Conservation (phyloP, 2,888 invertebrate genomes). For the Chymomyza fuscimana region DNA sequence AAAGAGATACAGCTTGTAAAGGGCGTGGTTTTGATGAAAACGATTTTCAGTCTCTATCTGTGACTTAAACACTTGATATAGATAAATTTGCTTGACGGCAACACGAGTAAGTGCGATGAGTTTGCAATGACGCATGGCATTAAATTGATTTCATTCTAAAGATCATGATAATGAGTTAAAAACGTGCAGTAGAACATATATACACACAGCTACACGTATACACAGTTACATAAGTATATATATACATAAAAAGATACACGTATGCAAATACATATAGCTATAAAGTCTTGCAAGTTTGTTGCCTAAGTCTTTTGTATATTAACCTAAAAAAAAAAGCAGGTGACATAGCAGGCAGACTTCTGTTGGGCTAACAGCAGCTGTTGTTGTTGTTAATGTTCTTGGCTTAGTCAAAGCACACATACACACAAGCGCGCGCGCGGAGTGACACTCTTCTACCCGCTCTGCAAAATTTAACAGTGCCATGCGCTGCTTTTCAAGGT, state of each 20-base stretch:
- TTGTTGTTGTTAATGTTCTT: slow-evolving; percentile 3
- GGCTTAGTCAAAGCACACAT: not conserved
- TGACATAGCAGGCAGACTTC: slow-evolving; percentile 13
- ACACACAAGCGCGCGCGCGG: not conserved
- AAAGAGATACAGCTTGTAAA: not conserved
- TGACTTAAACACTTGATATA: too few relatives aligned
- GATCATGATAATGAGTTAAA: not conserved
- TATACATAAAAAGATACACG: too few relatives aligned
- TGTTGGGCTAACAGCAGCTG: not conserved
- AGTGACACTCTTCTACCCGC: slow-evolving; percentile 4
- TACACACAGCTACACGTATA: too few relatives aligned
- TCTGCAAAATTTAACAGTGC: slow-evolving; percentile 12
- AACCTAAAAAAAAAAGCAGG: slow-evolving; percentile 35
- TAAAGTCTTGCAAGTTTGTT: slow-evolving; percentile 8
- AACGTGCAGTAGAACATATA: not conserved
- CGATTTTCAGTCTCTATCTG: not conserved
- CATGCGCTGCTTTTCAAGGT: slow-evolving; percentile 53
- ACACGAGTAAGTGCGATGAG: not conserved
- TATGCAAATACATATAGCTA: too few relatives aligned
- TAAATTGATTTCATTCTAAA: not conserved
- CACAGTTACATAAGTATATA: too few relatives aligned
- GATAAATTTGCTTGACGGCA: not conserved
- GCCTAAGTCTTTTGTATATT: slow-evolving; percentile 30
- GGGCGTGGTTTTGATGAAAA: not conserved
- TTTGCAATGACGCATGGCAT: not conserved